phyloP scores from a whole-genome alignment of 2,797 vertebrate genomes.

The Peromyscus nudipes region DNA sequence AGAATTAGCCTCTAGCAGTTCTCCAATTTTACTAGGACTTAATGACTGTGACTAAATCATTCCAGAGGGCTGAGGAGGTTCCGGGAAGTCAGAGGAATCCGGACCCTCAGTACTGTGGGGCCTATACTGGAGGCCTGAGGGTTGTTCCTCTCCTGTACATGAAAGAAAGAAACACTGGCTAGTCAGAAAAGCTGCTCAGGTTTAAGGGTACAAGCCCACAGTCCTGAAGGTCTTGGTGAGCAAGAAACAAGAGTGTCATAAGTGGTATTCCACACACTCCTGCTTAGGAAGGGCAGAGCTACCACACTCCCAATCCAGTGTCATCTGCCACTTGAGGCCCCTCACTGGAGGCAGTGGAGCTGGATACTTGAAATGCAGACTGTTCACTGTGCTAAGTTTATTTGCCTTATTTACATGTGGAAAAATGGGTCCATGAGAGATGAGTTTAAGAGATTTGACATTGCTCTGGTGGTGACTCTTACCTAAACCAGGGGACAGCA shows the following conservation, averaged over 20 bases:
- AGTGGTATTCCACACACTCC: too few relatives aligned
- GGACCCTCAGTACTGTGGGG: too few relatives aligned
- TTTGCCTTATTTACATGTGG: neutral
- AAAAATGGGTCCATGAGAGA: neutral
- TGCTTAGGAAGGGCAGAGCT: neutral
- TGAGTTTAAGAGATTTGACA: neutral
- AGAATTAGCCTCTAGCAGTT: neutral
- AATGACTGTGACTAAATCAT: neutral
- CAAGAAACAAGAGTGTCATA: too few relatives aligned
- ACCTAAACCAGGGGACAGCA: slow-evolving; percentile 93
- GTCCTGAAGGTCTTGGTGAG: neutral
- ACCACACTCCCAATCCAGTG: neutral
- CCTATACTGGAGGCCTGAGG: neutral
- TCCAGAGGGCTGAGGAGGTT: neutral
- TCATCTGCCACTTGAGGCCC: neutral
- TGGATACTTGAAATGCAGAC: neutral
- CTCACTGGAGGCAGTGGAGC: neutral
- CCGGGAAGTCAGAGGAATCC: neutral
- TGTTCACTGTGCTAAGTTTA: too few relatives aligned
- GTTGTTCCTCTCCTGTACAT: neutral
- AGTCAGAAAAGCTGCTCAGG: neutral
- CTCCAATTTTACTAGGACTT: neutral
- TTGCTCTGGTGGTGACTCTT: neutral
- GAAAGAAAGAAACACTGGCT: too few relatives aligned
- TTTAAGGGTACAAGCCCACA: neutral